These are phyloP conservation scores for Eristalis intricaria DNA, from an alignment of 2,888 invertebrate genomes.

Conservation along the genomic window DNA sequence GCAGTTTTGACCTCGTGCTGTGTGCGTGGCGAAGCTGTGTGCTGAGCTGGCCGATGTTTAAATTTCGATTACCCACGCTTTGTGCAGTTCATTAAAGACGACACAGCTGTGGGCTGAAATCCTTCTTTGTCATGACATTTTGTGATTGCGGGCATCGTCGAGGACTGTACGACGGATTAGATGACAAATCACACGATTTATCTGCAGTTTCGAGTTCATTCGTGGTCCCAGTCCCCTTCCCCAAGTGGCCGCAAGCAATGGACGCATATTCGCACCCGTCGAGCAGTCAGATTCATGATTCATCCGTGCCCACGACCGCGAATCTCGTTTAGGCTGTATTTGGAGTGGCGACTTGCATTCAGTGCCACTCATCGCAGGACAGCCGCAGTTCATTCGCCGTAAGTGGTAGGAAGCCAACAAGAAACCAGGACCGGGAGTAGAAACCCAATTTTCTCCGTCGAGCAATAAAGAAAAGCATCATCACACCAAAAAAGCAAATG, in stretches of 20 bases:
- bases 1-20: not conserved
- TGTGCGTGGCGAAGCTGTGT: not conserved
- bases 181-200: not conserved
- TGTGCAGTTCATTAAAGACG: not conserved
- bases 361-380: constrained; percentile 8
- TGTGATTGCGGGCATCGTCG: not conserved
- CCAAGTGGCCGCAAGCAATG: not conserved
- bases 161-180: not conserved
- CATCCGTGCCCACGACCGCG: not conserved
- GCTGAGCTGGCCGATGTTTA: not conserved
- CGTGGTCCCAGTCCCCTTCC: not conserved
- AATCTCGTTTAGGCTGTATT: constrained; percentile 9
- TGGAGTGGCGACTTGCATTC: constrained; percentile 41
- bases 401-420: constrained; percentile 45
- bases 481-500: constrained; percentile 22
- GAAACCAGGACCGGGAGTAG: constrained; percentile 27
- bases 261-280: not conserved
- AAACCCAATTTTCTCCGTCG: constrained; percentile 49
- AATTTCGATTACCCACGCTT: not conserved
- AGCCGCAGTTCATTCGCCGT: constrained; percentile 38
- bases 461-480: constrained; percentile 46
- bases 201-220: not conserved
- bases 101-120: not conserved
- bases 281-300: not conserved
- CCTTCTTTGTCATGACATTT: not conserved